Evolutionary conservation across 2,888 invertebrate species (phyloP), one percentile per base, ranked within the genome.

Genomic region (Agrotis exclamationis): DNA sequence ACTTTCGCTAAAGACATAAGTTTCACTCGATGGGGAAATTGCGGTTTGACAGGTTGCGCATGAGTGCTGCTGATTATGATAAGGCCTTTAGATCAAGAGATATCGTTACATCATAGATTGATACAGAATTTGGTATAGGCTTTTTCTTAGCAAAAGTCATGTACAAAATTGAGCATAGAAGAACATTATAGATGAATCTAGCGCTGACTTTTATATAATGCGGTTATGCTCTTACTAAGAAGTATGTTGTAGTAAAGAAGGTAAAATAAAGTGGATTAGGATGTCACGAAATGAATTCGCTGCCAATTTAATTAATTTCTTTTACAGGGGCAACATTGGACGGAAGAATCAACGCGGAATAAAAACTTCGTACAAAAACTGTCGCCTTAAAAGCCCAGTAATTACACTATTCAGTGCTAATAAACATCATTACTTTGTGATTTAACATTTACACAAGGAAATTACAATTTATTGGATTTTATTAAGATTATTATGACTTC

Each of bases 1-100:
- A 94, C 95, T 95, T 95, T 95, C 94, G 89, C 94, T 89, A 81
- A 65, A 83, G 83, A 84, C 84, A 86, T 84, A 87, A 76, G 80
- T 86, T 86, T 85, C 86, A 79, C 86, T 69, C 63, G 64, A 67
- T 63, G 77, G 82, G 85, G 81, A 83, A 83, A 86, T 70, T 82
- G 86, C 56, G 75, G 86, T 86, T 82, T 80, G 86, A 87, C 86
- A 83, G 80, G 86, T 77, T 83, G 70, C 74, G 79, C 78, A 65
- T 70, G 82, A 83, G 74, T 77, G 81, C 57, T 65, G 60, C 63
- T 78, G 68, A 76, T 76, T 79, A 59, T 79, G 82, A 86, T 85
- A 86, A 85, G 73, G 73, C 73, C 79, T 28, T 70, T 59, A 77
- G 83, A 88, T 86, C 75, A 84, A 82, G 78, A 82, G 83, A 86